These are phyloP conservation scores for Leucozona laternaria DNA, from an alignment of 2,888 invertebrate genomes.

Conservation along the genomic window DNA sequence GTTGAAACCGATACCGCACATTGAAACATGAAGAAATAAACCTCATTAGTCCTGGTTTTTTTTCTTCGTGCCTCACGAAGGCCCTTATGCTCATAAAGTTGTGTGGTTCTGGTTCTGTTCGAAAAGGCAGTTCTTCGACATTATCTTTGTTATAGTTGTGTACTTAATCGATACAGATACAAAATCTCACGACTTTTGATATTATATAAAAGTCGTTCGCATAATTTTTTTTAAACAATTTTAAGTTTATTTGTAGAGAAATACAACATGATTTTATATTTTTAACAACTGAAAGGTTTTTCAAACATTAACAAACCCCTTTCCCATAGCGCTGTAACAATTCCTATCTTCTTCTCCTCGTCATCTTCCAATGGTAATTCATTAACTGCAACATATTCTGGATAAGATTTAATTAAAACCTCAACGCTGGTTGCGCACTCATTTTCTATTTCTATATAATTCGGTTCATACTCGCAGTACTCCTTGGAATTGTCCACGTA, in stretches of 20 bases:
- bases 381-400: conserved; percentile 89
- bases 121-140: too few relatives aligned
- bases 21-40: too few relatives aligned
- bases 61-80: too few relatives aligned
- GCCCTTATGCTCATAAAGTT: too few relatives aligned
- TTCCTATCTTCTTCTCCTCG: conserved; percentile 87
- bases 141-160: too few relatives aligned
- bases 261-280: not conserved
- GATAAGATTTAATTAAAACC: conserved; percentile 89
- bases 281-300: conserved; percentile 78
- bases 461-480: conserved; percentile 92
- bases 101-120: too few relatives aligned
- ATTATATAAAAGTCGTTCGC: too few relatives aligned
- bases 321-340: conserved; percentile 92
- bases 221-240: not conserved
- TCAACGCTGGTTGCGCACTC: conserved; percentile 89
- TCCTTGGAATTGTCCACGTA: conserved; percentile 93
- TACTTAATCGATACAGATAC: too few relatives aligned
- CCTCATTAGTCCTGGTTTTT: too few relatives aligned
- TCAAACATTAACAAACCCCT: conserved; percentile 90
- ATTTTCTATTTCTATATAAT: conserved; percentile 90
- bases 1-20: too few relatives aligned
- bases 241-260: not conserved
- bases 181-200: too few relatives aligned
- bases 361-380: conserved; percentile 88